Percentiles rank a stretch among this genome's conserved stretches.
These are phyloP conservation scores for Nemopilema nomurai DNA, from an alignment of 30 jellyfish, hydroid and myxozoan species.

Conservation along the genomic window DNA sequence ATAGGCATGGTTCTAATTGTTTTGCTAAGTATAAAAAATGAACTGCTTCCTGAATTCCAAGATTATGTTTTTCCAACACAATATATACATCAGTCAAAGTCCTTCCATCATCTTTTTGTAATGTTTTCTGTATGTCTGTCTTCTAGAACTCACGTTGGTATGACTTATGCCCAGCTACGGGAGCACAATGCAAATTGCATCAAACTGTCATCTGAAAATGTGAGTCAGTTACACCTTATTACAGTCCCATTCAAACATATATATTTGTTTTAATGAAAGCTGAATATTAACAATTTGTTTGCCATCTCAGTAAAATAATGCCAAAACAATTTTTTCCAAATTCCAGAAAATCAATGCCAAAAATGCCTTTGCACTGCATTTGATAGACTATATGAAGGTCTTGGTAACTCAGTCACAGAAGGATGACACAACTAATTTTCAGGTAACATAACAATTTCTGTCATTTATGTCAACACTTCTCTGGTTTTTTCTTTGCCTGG, in stretches of 20 bases:
- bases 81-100: no score
- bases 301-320: no score
- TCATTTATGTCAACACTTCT: neutral
- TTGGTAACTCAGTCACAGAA: slow-evolving; percentile 73
- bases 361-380: slow-evolving; percentile 95
- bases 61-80: no score
- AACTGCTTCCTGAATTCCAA: no score
- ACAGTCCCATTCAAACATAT: no score
- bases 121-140: slow-evolving; percentile 1
- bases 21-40: no score
- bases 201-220: slow-evolving; percentile 96
- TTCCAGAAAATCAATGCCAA: slow-evolving; percentile 89
- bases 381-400: slow-evolving; percentile 95
- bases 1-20: no score
- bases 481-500: no score
- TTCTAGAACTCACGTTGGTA: slow-evolving; percentile 69
- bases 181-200: slow-evolving; percentile 95
- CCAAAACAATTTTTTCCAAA: neutral
- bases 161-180: slow-evolving; percentile 90
- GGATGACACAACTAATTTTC: slow-evolving; percentile 87
- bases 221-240: slow-evolving; percentile 16
- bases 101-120: neutral
- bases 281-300: no score
- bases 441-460: slow-evolving; percentile 39
- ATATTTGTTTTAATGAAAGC: no score